Evolutionary conservation across 2,888 invertebrate genomes (phyloP).

Genomic region (Neoitamus cyanurus): DNA sequence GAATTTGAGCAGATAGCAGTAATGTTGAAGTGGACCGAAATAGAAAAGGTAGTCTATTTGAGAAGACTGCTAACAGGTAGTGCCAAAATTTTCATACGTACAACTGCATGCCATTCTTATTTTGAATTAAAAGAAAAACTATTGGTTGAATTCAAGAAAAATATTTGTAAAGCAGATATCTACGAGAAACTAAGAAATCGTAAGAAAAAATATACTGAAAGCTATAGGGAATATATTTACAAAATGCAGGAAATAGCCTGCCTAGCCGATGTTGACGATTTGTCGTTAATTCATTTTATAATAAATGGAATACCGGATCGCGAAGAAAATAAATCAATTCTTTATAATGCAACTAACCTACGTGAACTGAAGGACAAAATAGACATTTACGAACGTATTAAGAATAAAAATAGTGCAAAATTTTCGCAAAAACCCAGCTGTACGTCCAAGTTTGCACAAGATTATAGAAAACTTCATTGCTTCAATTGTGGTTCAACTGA

Average conservation of each 20-base stretch:
- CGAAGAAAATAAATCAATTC: not conserved
- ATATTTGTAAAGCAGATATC: conserved; percentile 16
- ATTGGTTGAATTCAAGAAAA: not conserved
- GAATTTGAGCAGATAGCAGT: not conserved
- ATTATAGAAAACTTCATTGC: not conserved
- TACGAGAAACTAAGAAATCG: not conserved
- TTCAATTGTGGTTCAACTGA: conserved; percentile 19
- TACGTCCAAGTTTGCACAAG: not conserved
- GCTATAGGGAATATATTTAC: not conserved
- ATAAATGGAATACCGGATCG: not conserved
- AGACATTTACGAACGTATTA: conserved; percentile 12
- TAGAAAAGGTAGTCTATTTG: not conserved
- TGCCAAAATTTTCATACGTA: not conserved
- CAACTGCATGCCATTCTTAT: not conserved
- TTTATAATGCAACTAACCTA: not conserved
- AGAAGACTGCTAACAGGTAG: not conserved
- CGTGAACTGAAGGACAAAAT: conserved; percentile 1
- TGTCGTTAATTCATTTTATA: not conserved
- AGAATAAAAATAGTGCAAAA: not conserved
- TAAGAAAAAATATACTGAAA: not conserved
- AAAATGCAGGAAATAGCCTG: conserved; percentile 8
- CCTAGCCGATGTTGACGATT: not conserved
- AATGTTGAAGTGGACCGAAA: not conserved
- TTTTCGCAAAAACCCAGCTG: not conserved
- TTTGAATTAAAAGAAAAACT: not conserved